Base-by-base conservation (phyloP, 2,888 invertebrate species). In the Euplagia quadripunctaria region DNA sequence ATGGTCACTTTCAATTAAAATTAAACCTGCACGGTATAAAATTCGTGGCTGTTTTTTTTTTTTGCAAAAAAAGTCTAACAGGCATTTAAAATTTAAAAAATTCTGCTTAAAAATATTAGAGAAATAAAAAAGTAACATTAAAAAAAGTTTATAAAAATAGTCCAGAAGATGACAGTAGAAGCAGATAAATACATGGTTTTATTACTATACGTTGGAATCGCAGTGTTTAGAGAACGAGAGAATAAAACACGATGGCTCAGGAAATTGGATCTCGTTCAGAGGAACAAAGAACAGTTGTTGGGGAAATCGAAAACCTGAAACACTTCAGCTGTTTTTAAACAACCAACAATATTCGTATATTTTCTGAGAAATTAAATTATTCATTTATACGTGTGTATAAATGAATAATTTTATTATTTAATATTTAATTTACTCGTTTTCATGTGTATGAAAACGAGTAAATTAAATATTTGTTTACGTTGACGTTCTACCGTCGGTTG, bases 251-350 rank as follows among this genome's bases (percentile, higher is more conserved):
- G 83, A 76, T 87, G 69, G 72, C 79, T 75, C 82, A 88, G 90
- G 90, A 92, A 92, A 94, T 92, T 92, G 91, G 89, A 91, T 87
- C 83, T 82, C 84, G 82, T 88, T 87, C 75, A 76, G 70, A 86
- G 81, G 82, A 85, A 85, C 81, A 82, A 86, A 87, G 80, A 86
- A 88, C 86, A 86, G 82, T 87, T 87, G 87, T 79, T 76, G 69
- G 87, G 88, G 88, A 90, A 91, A 93, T 91, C 85, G 88, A 90
- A 89, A 88, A 87, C 80, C 67, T 80, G 71, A 80, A 77, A 64
- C 73, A 77, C 68, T 73, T 71, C 42, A 42, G 68, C 41, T 68
- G 43, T 69, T 76, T 63, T 77, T 63, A 68, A 67, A 73, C 68
- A 64, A 55, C 63, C 63, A 41, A 72, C 51, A 43, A 68, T 14